Conservation (phyloP, 2,888 invertebrate species). For the Maniola hyperantus region DNA sequence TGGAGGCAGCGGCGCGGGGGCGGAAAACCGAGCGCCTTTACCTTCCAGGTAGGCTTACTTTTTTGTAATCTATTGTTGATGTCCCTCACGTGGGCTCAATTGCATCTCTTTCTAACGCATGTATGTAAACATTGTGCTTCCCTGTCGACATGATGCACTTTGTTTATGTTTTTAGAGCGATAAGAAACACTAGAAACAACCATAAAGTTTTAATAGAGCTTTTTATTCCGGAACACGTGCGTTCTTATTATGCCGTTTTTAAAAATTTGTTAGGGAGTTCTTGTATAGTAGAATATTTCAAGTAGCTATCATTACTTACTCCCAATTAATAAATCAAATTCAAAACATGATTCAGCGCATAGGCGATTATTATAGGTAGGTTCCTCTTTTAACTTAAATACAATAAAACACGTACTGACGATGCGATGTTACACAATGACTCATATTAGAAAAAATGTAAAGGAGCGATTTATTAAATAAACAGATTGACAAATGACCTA, state of each 20-base stretch:
- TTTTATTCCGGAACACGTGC: constrained; percentile 51
- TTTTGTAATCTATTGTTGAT: constrained; percentile 76
- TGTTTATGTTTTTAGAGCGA: constrained; percentile 72
- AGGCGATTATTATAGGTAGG: background rate
- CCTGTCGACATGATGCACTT: constrained; percentile 54
- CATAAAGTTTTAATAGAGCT: constrained; percentile 53
- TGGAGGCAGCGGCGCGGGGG: constrained; percentile 57
- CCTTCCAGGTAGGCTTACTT: constrained; percentile 75
- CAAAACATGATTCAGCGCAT: constrained; percentile 13
- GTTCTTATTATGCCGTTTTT: constrained; percentile 22
- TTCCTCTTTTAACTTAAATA: background rate
- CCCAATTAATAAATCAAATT: background rate
- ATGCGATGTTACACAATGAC: constrained; percentile 36
- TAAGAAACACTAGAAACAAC: constrained; percentile 50
- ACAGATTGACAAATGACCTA: constrained; percentile 39
- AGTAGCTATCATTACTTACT: background rate
- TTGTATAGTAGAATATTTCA: background rate
- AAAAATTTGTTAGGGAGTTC: background rate
- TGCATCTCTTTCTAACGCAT: constrained; percentile 58
- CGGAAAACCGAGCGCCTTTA: constrained; percentile 56
- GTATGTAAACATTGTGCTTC: constrained; percentile 44
- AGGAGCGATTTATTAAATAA: constrained; percentile 17
- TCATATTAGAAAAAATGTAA: constrained; percentile 45
- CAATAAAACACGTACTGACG: background rate
- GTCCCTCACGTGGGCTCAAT: constrained; percentile 70